phyloP scores from a whole-genome alignment of 2,797 vertebrate species.

The Neoniphon sammara region DNA sequence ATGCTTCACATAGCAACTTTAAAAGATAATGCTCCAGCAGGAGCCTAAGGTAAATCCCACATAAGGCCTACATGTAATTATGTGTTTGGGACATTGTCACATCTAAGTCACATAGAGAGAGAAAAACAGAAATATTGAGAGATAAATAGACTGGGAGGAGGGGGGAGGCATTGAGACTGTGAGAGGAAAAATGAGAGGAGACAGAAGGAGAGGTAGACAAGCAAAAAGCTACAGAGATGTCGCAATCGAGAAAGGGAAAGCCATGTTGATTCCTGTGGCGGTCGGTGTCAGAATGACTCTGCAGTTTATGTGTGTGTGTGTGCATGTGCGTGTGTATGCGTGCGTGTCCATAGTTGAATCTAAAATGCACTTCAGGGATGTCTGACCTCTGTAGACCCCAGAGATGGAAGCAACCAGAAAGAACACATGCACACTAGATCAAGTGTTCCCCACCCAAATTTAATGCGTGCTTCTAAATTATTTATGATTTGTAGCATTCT shows the following conservation, averaged over 20 bases:
- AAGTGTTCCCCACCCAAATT: constrained; percentile 3
- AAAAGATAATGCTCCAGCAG: too few relatives aligned
- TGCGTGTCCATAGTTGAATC: too few relatives aligned
- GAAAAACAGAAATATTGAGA: neutral
- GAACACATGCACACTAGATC: neutral
- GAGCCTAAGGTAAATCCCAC: too few relatives aligned
- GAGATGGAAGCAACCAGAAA: too few relatives aligned
- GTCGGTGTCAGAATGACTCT: constrained; percentile 3
- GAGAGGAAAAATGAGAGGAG: neutral
- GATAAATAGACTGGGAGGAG: neutral
- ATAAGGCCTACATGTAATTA: too few relatives aligned
- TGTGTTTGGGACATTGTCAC: too few relatives aligned
- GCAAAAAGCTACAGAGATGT: neutral
- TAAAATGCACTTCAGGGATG: too few relatives aligned
- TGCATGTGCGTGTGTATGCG: too few relatives aligned
- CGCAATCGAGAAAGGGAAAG: neutral
- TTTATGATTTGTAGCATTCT: constrained; percentile 53
- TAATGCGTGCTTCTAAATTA: constrained; percentile 46
- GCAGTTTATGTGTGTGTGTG: neutral
- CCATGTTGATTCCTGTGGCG: neutral
- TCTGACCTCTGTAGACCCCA: too few relatives aligned
- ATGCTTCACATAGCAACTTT: too few relatives aligned
- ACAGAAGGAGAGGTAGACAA: constrained; percentile 3
- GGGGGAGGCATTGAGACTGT: neutral
- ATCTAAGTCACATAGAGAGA: neutral